A percentile compares a stretch with the other conserved stretches of the same genome.
Evolutionary conservation across 2,888 invertebrate genomes (phyloP).

Genomic region (Phortica magna): DNA sequence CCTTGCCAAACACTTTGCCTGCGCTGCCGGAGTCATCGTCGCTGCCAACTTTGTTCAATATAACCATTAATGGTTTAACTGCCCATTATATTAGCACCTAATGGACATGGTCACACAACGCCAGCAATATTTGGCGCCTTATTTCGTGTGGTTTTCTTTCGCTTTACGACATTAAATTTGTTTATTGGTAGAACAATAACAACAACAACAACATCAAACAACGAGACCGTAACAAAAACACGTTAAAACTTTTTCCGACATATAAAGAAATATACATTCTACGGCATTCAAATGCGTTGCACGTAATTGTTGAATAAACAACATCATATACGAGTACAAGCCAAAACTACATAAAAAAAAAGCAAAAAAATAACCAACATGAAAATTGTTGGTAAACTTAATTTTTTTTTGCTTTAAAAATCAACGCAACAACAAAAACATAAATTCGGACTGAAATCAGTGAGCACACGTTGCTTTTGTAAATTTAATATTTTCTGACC

Average conservation of each 20-base stretch:
- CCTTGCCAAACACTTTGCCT: background rate
- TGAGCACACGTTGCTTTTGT: too few species aligned
- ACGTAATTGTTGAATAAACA: conserved; percentile 7
- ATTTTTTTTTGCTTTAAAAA: background rate
- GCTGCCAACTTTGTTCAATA: conserved; percentile 46
- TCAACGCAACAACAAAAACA: too few species aligned
- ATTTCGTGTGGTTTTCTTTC: conserved; percentile 39
- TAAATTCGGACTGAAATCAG: too few species aligned
- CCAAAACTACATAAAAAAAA: background rate
- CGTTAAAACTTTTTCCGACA: background rate
- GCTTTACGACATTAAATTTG: conserved; percentile 43
- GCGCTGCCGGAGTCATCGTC: conserved; percentile 17
- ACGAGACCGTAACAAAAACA: background rate
- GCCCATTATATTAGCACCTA: conserved; percentile 68
- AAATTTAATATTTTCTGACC: too few species aligned
- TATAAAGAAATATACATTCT: background rate
- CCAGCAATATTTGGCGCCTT: background rate
- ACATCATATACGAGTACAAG: background rate
- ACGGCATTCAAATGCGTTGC: conserved; percentile 18
- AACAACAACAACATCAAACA: conserved; percentile 2
- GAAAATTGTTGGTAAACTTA: background rate
- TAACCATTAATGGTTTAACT: conserved; percentile 66
- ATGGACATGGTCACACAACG: conserved; percentile 50
- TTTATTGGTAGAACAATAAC: background rate
- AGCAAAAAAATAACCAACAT: background rate